Evolutionary conservation across 2,113 vertebrate genomes (phyloP), one percentile per base, ranked within the genome.

Genomic region (Pteropus alecto): DNA sequence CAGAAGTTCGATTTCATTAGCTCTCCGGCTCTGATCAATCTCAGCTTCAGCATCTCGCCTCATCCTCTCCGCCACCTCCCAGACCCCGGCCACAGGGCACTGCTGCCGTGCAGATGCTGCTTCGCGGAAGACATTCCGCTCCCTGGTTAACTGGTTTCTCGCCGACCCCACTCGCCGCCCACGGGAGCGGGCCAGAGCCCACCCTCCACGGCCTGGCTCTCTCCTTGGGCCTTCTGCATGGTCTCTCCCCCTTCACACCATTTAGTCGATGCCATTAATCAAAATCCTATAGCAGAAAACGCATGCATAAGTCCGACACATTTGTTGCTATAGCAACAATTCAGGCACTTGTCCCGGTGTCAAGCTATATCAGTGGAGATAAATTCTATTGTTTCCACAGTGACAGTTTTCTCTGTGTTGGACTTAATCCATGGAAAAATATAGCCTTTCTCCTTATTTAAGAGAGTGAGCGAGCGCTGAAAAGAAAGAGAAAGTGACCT

Each of bases 321-420:
- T 99, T 99, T 99, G 99, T 99, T 99, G 98, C 99, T 99, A 99
- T 99, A 99, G 99, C 98, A 99, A 99, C 99, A 99, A 99, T 99
- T 99, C 99, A 99, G 99, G 99, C 99, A 99, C 99, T 99, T 99
- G 99, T 99, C 99, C 99, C 99, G 99, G 99, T 99, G 99, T 99
- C 99, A 99, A 99, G 99, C 99, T 98, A 99, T 99, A 99, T 99
- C 99, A 99, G 99, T 98, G 99, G 98, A 99, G 99, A 99, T 99
- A 99, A 99, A 99, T 99, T 99, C 99, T 98, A 99, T 99, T 99
- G 99, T 99, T 99, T 99, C 99, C 98, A 98, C 98, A 98, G 98
- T 99, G 99, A 99, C 99, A 99, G 98, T 98, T 98, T 98, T 98
- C 98, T 99, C 98, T 98, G 98, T 99, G 98, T 98, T 99, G 99